Evolutionary conservation across 2,888 invertebrate species (phyloP).

Genomic region (Diaprepes abbreviatus): DNA sequence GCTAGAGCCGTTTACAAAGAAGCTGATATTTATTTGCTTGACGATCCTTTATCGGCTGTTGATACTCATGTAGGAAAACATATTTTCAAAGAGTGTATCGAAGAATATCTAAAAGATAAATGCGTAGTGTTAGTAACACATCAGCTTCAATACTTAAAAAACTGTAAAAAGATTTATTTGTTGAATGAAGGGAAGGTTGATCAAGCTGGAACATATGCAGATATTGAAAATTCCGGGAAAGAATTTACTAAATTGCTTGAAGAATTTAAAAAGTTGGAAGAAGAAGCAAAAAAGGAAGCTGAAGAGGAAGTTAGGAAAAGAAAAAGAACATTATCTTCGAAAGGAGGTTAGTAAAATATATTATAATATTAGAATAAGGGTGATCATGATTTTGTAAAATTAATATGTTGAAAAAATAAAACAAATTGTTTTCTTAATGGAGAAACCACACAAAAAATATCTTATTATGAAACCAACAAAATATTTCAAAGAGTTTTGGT

Average conservation of each 20-base stretch:
- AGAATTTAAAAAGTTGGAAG: slow-evolving; percentile 47
- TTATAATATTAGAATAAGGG: too few species aligned
- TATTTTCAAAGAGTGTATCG: slow-evolving; percentile 85
- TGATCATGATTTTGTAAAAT: too few species aligned
- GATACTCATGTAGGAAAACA: slow-evolving; percentile 90
- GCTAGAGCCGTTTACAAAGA: slow-evolving; percentile 87
- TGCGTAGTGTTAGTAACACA: slow-evolving; percentile 82
- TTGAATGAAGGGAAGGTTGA: slow-evolving; percentile 71
- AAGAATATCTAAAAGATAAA: slow-evolving; percentile 73
- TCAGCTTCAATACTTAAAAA: slow-evolving; percentile 76
- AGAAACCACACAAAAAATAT: too few species aligned
- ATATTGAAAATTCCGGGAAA: slow-evolving; percentile 77
- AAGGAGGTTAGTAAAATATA: neutral
- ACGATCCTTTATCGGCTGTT: slow-evolving; percentile 91
- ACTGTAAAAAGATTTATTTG: slow-evolving; percentile 71
- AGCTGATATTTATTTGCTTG: slow-evolving; percentile 86
- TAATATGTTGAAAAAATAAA: too few species aligned
- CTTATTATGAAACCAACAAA: too few species aligned
- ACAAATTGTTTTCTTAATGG: too few species aligned
- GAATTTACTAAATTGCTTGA: slow-evolving; percentile 75
- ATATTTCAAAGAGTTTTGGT: too few species aligned
- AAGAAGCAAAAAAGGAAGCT: slow-evolving; percentile 25
- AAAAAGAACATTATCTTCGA: slow-evolving; percentile 12
- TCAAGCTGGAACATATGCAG: slow-evolving; percentile 77
- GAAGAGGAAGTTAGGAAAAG: slow-evolving; percentile 14